These are phyloP conservation scores for Drosophila neonasuta DNA, from an alignment of 2,888 invertebrate species.

Conservation along the genomic window DNA sequence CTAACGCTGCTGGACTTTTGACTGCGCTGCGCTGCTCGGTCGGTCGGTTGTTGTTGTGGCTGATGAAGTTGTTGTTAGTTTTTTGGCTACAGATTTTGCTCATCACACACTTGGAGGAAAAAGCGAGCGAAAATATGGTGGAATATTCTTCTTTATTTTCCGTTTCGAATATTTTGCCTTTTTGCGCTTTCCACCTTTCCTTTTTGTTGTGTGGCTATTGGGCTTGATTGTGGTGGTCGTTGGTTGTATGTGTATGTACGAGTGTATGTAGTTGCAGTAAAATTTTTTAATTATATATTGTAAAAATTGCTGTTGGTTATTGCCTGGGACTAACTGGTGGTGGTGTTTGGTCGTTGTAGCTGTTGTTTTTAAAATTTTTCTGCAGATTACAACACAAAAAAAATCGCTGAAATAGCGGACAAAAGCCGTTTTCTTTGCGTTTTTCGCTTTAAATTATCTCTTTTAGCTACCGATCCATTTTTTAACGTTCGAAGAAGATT, in stretches of 20 bases:
- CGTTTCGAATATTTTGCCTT: conserved; percentile 22
- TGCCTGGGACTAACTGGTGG: conserved; percentile 64
- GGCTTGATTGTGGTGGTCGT: conserved; percentile 38
- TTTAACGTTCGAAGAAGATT: conserved; percentile 81
- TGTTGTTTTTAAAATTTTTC: conserved; percentile 66
- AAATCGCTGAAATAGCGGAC: conserved; percentile 85
- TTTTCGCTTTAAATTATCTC: conserved; percentile 79
- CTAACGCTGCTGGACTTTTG: conserved; percentile 36
- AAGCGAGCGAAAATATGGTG: conserved; percentile 41
- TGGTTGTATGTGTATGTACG: conserved; percentile 21
- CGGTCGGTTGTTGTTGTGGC: conserved; percentile 56
- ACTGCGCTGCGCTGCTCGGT: conserved; percentile 32
- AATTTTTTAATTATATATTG: conserved; percentile 53
- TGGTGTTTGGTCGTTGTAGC: conserved; percentile 67
- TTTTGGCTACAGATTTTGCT: conserved; percentile 53
- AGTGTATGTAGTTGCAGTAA: conserved; percentile 47
- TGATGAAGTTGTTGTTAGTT: conserved; percentile 47
- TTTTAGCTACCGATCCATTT: conserved; percentile 82
- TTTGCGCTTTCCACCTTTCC: conserved; percentile 60
- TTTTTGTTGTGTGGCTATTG: conserved; percentile 44
- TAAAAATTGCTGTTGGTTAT: conserved; percentile 56
- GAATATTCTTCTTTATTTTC: conserved; percentile 45
- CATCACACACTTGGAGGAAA: conserved; percentile 61
- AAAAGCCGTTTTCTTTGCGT: conserved; percentile 82
- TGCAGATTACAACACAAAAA: conserved; percentile 83